Base-by-base conservation (phyloP, 2,113 vertebrate genomes). In the Leptobrachium leishanense region DNA sequence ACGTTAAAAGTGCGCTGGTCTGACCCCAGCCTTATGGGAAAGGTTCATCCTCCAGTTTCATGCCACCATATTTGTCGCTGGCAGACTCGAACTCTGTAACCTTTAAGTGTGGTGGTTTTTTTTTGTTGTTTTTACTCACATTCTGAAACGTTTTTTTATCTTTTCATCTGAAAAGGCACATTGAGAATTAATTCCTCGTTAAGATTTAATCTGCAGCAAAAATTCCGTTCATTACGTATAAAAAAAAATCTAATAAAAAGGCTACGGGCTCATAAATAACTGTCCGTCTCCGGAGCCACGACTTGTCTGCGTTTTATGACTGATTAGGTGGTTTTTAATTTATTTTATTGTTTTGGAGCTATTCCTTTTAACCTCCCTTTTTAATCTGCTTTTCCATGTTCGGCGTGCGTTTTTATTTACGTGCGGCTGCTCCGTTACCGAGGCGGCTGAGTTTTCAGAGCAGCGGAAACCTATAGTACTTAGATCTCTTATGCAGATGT, bases 381-480 rank as follows among this genome's bases (percentile, higher is more conserved):
- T 78, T 85, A 84, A 86, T 88, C 87, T 85, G 75, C 39, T 70
- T 75, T 87, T 81, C 85, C 86, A 85, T 85, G 75, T 1, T 8
- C 1, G n/a, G 41, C 77, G 39, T 3, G 53, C 43, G 84, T 79
- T 59, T n/a, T 74, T 80, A 39, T 83, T 86, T 77, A 69, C 69
- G n/a, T 59, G 13, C 8, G 66, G 72, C 80, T 72, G 0, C 68
- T 84, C 85, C 74, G 39, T 85, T 83, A 81, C 82, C n/a, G n/a
- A n/a, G n/a, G n/a, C n/a, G n/a, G n/a, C n/a, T n/a, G n/a, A n/a
- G n/a, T n/a, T n/a, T n/a, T n/a, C n/a, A n/a, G n/a, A n/a, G n/a
- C n/a, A n/a, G n/a, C n/a, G n/a, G n/a, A n/a, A n/a, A n/a, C n/a
- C n/a, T n/a, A n/a, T n/a, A n/a, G n/a, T n/a, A n/a, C n/a, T n/a